These are phyloP conservation scores for Saccostrea cuccullata DNA, from an alignment of 1,140 invertebrate species.

Conservation along the genomic window DNA sequence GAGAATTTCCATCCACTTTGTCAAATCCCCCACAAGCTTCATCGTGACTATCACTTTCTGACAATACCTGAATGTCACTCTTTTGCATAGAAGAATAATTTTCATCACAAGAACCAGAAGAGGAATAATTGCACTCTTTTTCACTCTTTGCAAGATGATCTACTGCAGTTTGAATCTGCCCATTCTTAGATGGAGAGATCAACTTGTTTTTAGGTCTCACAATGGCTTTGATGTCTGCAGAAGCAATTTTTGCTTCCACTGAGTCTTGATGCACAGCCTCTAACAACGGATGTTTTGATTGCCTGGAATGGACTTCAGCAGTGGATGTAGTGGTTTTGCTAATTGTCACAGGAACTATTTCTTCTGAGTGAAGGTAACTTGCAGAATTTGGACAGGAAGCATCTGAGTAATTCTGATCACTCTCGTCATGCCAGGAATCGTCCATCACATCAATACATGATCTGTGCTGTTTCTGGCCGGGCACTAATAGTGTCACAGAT, in stretches of 20 bases:
- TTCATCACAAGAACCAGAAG: slow-evolving; percentile 22
- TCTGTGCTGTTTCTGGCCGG: slow-evolving; percentile 43
- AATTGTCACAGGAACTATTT: not conserved
- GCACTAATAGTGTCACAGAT: slow-evolving; percentile 54
- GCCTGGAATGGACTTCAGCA: slow-evolving; percentile 39
- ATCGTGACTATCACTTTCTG: slow-evolving; percentile 8
- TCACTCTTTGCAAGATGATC: slow-evolving; percentile 34
- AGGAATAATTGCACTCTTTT: slow-evolving; percentile 42
- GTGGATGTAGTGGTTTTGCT: slow-evolving; percentile 31
- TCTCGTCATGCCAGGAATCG: slow-evolving; percentile 19
- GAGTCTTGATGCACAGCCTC: slow-evolving; percentile 43
- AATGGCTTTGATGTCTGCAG: slow-evolving; percentile 64
- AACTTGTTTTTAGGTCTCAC: slow-evolving; percentile 61
- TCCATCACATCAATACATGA: not conserved
- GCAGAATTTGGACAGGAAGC: slow-evolving; percentile 67
- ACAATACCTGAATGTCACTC: slow-evolving; percentile 11
- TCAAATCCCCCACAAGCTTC: slow-evolving; percentile 27
- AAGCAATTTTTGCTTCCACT: slow-evolving; percentile 64
- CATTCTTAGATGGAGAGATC: slow-evolving; percentile 39
- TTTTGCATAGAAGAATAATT: slow-evolving; percentile 41
- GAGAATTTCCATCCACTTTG: too few relatives aligned
- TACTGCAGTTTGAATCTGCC: slow-evolving; percentile 35
- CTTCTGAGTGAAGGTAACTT: slow-evolving; percentile 52
- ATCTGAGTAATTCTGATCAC: slow-evolving; percentile 58
- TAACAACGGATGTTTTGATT: slow-evolving; percentile 39